These are phyloP conservation scores for Operophtera brumata DNA, from an alignment of 2,888 invertebrate genomes.

Conservation along the genomic window DNA sequence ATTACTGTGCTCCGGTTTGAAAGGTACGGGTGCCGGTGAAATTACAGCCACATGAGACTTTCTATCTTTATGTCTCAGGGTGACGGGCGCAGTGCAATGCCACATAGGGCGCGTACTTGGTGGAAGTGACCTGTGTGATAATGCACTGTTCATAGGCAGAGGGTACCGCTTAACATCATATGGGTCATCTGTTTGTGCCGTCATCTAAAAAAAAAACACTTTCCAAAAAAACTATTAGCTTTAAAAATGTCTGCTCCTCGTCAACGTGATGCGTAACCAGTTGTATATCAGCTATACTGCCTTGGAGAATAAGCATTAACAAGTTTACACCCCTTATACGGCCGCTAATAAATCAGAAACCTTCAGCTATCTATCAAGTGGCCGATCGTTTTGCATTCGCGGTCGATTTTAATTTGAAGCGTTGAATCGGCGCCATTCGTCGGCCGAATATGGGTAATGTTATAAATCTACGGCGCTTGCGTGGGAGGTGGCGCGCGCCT, in stretches of 20 bases:
- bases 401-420: slow-evolving; percentile 71
- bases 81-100: too few species aligned
- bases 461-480: slow-evolving; percentile 68
- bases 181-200: too few species aligned
- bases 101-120: too few species aligned
- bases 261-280: not conserved
- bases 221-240: not conserved
- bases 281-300: slow-evolving; percentile 9
- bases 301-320: slow-evolving; percentile 38
- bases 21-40: too few species aligned
- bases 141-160: too few species aligned
- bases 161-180: too few species aligned
- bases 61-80: too few species aligned
- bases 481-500: slow-evolving; percentile 62
- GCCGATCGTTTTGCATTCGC: slow-evolving; percentile 66
- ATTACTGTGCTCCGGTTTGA: too few species aligned
- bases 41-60: too few species aligned
- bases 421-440: slow-evolving; percentile 78
- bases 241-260: not conserved
- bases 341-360: slow-evolving; percentile 67
- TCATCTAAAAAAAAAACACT: too few species aligned
- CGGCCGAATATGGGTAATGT: slow-evolving; percentile 78
- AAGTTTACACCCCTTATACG: slow-evolving; percentile 53
- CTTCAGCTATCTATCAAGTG: slow-evolving; percentile 69
- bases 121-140: too few species aligned